phyloP scores from a whole-genome alignment of 2,113 vertebrate species.

The Jaculus jaculus region DNA sequence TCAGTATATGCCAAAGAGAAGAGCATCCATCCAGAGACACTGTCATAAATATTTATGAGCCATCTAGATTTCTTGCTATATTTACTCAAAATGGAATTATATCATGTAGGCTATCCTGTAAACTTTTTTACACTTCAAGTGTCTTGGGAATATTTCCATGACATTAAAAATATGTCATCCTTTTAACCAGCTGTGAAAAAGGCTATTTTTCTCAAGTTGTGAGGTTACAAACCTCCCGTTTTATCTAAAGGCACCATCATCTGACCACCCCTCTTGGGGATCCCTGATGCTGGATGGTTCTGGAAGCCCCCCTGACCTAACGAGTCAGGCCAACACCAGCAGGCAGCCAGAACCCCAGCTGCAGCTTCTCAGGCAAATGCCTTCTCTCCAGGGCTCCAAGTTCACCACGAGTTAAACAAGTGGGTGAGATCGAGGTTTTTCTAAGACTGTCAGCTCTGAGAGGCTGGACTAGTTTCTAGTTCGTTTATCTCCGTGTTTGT shows the following conservation, averaged over 20 bases:
- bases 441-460: slow-evolving; percentile 36
- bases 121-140: slow-evolving; percentile 9
- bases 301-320: neutral
- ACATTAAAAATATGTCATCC: neutral
- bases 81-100: neutral
- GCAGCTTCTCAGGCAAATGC: slow-evolving; percentile 30
- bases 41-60: neutral
- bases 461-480: neutral
- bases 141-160: slow-evolving; percentile 17
- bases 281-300: neutral
- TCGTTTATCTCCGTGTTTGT: neutral
- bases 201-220: neutral
- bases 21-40: neutral
- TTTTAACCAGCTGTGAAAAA: slow-evolving; percentile 7
- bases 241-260: neutral
- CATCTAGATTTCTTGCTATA: neutral
- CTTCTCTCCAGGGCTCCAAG: neutral
- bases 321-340: slow-evolving; percentile 33
- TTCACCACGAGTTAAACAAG: neutral
- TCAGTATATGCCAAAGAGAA: neutral
- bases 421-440: neutral
- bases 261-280: neutral
- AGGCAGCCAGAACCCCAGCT: neutral
- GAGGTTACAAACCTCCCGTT: neutral
- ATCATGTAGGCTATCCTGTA: neutral